Evolutionary conservation across 2,888 invertebrate genomes (phyloP).

Genomic region (Cynaeus angustus): DNA sequence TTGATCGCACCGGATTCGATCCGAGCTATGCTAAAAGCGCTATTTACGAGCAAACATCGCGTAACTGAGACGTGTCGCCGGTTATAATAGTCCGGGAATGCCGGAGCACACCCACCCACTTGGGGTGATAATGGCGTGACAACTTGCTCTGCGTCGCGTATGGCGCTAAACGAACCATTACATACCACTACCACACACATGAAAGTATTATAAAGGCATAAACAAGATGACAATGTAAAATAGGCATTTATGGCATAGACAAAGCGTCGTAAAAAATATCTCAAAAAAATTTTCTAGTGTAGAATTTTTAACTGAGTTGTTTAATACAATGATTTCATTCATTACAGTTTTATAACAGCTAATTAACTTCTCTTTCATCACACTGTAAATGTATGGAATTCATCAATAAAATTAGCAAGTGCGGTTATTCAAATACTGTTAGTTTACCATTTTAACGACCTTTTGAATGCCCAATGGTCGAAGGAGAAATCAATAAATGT

Average conservation of each 20-base stretch:
- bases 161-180: conserved; percentile 41
- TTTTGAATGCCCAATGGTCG: no score
- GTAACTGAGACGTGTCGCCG: conserved; percentile 54
- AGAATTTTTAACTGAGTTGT: no score
- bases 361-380: no score
- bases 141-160: conserved; percentile 50
- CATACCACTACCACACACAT: conserved; percentile 22
- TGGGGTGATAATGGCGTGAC: conserved; percentile 60
- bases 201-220: conserved; percentile 14
- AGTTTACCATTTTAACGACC: no score
- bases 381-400: no score
- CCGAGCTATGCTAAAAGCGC: conserved; percentile 38
- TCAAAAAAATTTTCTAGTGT: no score
- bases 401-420: neutral
- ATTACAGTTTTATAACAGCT: no score
- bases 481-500: no score
- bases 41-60: conserved; percentile 37
- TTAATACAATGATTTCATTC: no score
- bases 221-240: conserved; percentile 14
- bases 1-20: conserved; percentile 35
- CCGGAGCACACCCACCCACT: conserved; percentile 61
- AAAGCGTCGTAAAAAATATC: neutral
- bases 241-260: neutral
- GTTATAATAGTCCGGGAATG: conserved; percentile 58
- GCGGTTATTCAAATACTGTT: neutral